These are phyloP conservation scores for Beroe forskalii DNA, from an alignment of 37 sponge, comb jelly and placozoan species.

Conservation along the genomic window DNA sequence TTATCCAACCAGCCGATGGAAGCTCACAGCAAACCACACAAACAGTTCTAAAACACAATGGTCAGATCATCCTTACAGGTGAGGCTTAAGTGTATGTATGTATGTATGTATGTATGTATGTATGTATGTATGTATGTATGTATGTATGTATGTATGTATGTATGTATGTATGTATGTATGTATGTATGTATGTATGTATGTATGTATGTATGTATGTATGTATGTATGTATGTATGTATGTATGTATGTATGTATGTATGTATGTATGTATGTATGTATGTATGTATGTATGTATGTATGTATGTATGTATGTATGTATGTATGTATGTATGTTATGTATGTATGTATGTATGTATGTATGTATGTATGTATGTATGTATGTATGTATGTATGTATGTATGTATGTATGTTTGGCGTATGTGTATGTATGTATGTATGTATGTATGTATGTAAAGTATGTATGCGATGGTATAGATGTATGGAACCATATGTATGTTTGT, in stretches of 20 bases:
- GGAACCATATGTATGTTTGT: too few species aligned
- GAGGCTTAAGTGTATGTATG: constrained; percentile 37
- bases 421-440: too few species aligned
- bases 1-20: not conserved
- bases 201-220: constrained; percentile 67
- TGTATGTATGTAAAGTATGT: too few species aligned
- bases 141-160: constrained; percentile 66
- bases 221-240: constrained; percentile 67
- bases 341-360: too few species aligned
- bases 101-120: constrained; percentile 67
- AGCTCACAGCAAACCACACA: not conserved
- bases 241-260: constrained; percentile 66
- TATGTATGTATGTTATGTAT: too few species aligned
- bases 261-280: constrained; percentile 64
- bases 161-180: constrained; percentile 67
- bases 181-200: constrained; percentile 64
- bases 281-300: constrained; percentile 63
- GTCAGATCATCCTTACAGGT: not conserved
- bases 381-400: too few species aligned
- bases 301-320: too few species aligned
- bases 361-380: too few species aligned
- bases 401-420: too few species aligned
- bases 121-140: constrained; percentile 64
- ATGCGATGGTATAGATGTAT: too few species aligned
- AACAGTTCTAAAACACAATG: not conserved